Base-by-base conservation (phyloP, 2,113 vertebrate genomes). In the Tragulus kanchil region DNA sequence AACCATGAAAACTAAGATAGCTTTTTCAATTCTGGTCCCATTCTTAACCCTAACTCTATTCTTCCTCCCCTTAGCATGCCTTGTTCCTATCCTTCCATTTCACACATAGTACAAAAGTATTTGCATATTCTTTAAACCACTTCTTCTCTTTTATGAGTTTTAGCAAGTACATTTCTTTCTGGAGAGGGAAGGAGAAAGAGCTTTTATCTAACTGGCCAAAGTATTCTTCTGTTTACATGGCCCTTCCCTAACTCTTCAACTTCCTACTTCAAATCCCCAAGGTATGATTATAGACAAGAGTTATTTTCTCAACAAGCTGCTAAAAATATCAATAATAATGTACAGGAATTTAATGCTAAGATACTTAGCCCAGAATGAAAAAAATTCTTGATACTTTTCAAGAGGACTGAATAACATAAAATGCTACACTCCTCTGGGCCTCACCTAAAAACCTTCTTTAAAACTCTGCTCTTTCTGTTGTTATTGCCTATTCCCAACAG, bases 1-100 rank as follows among this genome's bases (percentile, higher is more conserved):
- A 85, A 31, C 14, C 36, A 94, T 16, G 67, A 96, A 97, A 97
- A 90, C 52, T 75, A 91, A 93, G 48, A 48, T n/a, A n/a, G n/a
- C n/a, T n/a, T n/a, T n/a, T n/a, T 54, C 77, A 73, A 64, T 48
- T 88, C 71, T 87, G 14, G 19, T 73, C 62, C 84, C 42, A 42
- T 89, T 56, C 67, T 36, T 50, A 10, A 62, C 7, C 21, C 3
- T 3, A 73, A 84, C 73, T 26, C 36, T 36, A 36, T 36, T 36
- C 36, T 9, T 13, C 17, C 3, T 8, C 5, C 9, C 9, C 28
- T 4, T 13, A 65, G 78, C 23, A 50, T 91, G 21, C 50, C 28
- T 94, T 77, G 25, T 81, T 64, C 10, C 5, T 93, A 93, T 8
- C 17, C 0, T 90, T 8, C 65, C 15, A 73, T 26, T 90, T 56